Conservation (phyloP, 2,113 vertebrate species). For the Syngnathus typhle region DNA sequence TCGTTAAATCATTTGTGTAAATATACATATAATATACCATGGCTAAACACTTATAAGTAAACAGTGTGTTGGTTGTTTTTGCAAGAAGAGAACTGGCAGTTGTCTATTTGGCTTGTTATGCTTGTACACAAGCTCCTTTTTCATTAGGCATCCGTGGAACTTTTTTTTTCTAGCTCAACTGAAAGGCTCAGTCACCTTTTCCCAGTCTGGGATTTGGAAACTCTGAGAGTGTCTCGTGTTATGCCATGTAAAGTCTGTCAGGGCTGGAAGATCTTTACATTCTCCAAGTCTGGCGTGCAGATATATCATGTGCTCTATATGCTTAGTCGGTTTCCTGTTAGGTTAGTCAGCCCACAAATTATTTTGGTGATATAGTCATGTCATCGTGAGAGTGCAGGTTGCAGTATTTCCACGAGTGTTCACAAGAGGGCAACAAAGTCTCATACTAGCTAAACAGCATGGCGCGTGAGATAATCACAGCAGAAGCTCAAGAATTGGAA, state of each 20-base stretch:
- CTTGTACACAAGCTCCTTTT: neutral
- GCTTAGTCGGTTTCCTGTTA: neutral
- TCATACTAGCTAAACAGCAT: neutral
- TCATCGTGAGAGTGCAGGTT: neutral
- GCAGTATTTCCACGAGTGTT: neutral
- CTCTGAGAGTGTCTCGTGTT: neutral
- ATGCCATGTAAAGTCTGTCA: neutral
- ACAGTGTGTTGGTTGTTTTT: neutral
- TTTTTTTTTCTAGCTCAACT: neutral
- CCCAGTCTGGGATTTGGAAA: neutral
- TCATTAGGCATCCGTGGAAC: neutral
- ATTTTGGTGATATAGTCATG: neutral
- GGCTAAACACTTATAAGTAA: neutral
- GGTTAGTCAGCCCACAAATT: neutral
- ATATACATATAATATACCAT: neutral
- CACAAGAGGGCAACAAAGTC: constrained; percentile 1
- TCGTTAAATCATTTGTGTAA: neutral
- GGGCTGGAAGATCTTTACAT: neutral
- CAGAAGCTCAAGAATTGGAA: neutral
- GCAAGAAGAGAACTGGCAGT: neutral
- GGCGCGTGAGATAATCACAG: neutral
- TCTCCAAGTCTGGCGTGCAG: neutral
- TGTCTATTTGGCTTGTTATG: neutral
- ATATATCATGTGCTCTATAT: neutral
- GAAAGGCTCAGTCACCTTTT: neutral